phyloP scores from a whole-genome alignment of 2,113 vertebrate genomes.

The Pluvialis apricaria region DNA sequence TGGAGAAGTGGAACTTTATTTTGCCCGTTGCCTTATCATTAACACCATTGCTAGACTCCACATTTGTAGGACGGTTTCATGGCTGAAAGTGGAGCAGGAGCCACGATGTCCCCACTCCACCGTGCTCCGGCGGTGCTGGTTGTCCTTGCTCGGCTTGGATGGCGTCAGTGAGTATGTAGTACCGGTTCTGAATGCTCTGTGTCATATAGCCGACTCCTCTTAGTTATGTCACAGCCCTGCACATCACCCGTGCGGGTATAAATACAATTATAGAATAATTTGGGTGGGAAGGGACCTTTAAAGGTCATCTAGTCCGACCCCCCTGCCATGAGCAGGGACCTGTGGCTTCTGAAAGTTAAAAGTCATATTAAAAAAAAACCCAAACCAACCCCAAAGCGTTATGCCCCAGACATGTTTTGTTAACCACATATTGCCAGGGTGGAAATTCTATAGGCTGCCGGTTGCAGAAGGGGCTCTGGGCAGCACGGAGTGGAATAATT shows the following conservation, averaged over 20 bases:
- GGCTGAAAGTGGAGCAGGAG: neutral
- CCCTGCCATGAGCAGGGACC: neutral
- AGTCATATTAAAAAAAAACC: fast-evolving
- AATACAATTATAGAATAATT: neutral
- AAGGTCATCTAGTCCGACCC: neutral
- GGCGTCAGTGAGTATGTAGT: neutral
- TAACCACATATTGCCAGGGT: neutral
- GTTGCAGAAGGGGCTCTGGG: neutral
- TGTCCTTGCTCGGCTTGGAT: neutral
- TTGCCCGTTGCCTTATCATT: neutral
- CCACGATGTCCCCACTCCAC: neutral
- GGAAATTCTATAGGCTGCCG: neutral
- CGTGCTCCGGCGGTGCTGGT: neutral
- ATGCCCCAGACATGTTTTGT: neutral
- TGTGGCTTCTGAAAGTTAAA: neutral
- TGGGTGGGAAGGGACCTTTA: neutral
- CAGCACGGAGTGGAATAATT: neutral
- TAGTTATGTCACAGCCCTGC: neutral
- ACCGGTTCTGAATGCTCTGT: neutral
- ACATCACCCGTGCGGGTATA: neutral
- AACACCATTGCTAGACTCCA: neutral
- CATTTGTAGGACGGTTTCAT: fast-evolving
- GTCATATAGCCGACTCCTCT: neutral
- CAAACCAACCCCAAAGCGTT: neutral
- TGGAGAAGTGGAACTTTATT: neutral